These are phyloP conservation scores for Thaleichthys pacificus DNA, from an alignment of 2,797 vertebrate species.

Conservation along the genomic window DNA sequence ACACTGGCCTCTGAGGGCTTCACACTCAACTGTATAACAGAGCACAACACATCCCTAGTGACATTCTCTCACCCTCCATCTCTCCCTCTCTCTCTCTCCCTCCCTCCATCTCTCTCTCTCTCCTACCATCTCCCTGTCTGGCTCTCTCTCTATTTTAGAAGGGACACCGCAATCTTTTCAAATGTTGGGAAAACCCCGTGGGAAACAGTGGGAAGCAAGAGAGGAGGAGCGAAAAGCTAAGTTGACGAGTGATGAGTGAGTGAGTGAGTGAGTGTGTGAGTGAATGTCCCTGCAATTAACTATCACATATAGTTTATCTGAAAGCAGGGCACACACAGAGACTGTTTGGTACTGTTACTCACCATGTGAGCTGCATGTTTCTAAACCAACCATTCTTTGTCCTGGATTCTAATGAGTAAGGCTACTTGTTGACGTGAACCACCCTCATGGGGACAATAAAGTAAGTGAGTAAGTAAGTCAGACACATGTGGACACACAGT, in stretches of 20 bases:
- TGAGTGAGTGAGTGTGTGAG: no score
- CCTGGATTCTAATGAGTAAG: neutral
- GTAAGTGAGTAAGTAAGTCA: neutral
- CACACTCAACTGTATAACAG: conserved; percentile 36
- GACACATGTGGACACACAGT: neutral
- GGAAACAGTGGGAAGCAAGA: neutral
- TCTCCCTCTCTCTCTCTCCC: neutral
- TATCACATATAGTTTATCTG: no score
- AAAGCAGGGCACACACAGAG: no score
- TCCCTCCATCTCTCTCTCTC: neutral
- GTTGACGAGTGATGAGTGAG: neutral
- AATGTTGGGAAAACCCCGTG: no score
- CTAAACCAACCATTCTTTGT: neutral
- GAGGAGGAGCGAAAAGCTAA: neutral
- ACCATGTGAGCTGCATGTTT: neutral
- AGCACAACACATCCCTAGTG: conserved; percentile 37
- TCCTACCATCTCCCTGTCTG: neutral
- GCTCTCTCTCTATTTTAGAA: neutral
- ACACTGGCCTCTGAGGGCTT: conserved; percentile 48
- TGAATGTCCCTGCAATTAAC: neutral
- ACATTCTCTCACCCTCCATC: neutral
- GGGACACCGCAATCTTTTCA: neutral
- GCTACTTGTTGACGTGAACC: neutral
- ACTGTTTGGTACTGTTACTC: neutral
- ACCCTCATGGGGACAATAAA: neutral